phyloP scores from a whole-genome alignment of 2,888 invertebrate genomes.

The Spodoptera littoralis region DNA sequence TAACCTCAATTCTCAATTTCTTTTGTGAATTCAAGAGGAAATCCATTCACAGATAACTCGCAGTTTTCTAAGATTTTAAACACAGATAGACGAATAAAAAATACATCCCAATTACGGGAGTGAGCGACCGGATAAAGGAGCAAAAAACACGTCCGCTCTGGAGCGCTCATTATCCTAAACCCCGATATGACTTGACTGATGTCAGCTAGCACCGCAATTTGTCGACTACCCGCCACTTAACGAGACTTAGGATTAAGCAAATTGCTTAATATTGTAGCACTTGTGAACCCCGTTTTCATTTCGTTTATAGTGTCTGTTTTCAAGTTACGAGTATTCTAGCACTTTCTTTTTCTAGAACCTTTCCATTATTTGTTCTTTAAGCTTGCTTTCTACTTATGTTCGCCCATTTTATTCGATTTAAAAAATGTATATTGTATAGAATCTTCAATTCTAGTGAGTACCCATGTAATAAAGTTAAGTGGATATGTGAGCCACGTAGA shows the following conservation, averaged over 20 bases:
- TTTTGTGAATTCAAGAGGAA: conserved; percentile 44
- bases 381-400: neutral
- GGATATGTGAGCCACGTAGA: neutral
- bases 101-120: conserved; percentile 61
- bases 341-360: conserved; percentile 9
- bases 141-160: conserved; percentile 58
- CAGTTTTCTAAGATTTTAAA: conserved; percentile 50
- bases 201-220: conserved; percentile 62
- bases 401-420: conserved; percentile 8
- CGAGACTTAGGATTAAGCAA: conserved; percentile 61
- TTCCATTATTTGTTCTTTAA: neutral
- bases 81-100: conserved; percentile 59
- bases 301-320: conserved; percentile 25
- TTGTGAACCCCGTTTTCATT: conserved; percentile 45
- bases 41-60: conserved; percentile 39
- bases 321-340: neutral
- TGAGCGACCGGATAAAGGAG: conserved; percentile 54
- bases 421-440: conserved; percentile 17
- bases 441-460: conserved; percentile 2
- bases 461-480: conserved; percentile 5
- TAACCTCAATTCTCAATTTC: conserved; percentile 42
- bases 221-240: conserved; percentile 64
- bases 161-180: conserved; percentile 64
- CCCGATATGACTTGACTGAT: conserved; percentile 69
- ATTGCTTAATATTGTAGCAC: conserved; percentile 61